Percentiles rank a stretch among this genome's conserved stretches.
phyloP scores from a whole-genome alignment of 2,797 vertebrate species.

The Pelobates cultripes region DNA sequence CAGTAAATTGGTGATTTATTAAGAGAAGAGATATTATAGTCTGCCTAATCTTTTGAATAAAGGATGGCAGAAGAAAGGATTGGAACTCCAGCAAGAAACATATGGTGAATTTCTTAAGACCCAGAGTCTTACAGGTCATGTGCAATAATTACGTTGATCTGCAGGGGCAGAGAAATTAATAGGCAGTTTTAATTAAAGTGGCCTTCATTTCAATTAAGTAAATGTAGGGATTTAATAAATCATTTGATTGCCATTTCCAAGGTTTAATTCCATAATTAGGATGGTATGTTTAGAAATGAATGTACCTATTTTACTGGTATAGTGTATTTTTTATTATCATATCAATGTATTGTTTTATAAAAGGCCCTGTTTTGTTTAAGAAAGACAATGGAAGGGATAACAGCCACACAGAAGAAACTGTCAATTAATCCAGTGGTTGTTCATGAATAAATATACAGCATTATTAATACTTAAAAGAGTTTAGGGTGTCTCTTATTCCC shows the following conservation, averaged over 20 bases:
- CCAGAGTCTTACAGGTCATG: neutral
- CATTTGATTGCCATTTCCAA: neutral
- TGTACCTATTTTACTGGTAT: too few relatives aligned
- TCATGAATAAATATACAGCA: too few relatives aligned
- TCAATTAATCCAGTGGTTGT: too few relatives aligned
- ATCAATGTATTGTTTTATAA: too few relatives aligned
- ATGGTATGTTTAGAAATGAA: neutral
- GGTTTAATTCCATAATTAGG: neutral
- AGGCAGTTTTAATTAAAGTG: conserved; percentile 8
- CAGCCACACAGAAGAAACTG: too few relatives aligned
- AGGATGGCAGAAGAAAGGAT: neutral
- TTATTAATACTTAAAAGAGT: too few relatives aligned
- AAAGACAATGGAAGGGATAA: too few relatives aligned
- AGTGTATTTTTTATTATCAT: too few relatives aligned
- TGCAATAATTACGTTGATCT: conserved; percentile 12
- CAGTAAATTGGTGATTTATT: conserved; percentile 29
- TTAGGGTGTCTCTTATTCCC: too few relatives aligned
- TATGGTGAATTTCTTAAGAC: neutral
- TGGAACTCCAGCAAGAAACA: neutral
- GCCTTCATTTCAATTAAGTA: conserved; percentile 10
- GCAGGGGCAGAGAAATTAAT: conserved; percentile 2
- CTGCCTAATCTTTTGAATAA: neutral
- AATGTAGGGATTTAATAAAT: neutral
- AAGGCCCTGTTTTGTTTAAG: too few relatives aligned
- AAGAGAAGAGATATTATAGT: neutral